Evolutionary conservation across 2,113 vertebrate genomes (phyloP).

Genomic region (Pluvialis apricaria): DNA sequence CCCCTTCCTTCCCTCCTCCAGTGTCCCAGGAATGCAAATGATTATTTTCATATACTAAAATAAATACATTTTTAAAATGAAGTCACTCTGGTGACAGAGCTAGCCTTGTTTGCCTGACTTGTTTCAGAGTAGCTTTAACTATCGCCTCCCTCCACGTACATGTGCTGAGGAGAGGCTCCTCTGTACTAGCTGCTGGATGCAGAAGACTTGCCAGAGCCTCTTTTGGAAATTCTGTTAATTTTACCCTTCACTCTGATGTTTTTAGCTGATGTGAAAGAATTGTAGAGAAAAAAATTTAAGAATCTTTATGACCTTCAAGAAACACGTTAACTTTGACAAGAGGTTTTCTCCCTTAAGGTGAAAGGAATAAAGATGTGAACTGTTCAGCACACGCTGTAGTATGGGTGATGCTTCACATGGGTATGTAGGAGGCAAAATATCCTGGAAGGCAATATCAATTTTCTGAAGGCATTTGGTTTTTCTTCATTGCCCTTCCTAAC

Average conservation of each 20-base stretch:
- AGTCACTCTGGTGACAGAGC: slow-evolving; percentile 15
- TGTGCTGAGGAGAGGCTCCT: neutral
- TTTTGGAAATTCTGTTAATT: neutral
- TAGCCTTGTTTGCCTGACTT: neutral
- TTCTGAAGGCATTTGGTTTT: neutral
- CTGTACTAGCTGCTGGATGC: neutral
- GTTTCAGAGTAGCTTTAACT: neutral
- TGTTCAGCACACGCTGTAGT: neutral
- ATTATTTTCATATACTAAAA: neutral
- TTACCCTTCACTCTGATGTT: neutral
- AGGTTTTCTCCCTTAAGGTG: neutral
- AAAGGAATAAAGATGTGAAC: neutral
- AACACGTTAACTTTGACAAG: neutral
- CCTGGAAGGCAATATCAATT: neutral
- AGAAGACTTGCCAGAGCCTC: neutral
- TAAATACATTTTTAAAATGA: neutral
- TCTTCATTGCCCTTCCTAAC: neutral
- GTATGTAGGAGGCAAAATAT: neutral
- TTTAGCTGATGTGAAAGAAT: slow-evolving; percentile 21
- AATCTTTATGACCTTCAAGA: neutral
- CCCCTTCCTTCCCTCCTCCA: neutral
- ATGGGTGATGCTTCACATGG: neutral
- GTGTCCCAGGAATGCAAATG: neutral
- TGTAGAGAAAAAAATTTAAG: neutral
- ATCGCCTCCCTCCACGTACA: neutral